Base-by-base conservation (phyloP, 2,113 vertebrate genomes). In the Equus przewalskii region DNA sequence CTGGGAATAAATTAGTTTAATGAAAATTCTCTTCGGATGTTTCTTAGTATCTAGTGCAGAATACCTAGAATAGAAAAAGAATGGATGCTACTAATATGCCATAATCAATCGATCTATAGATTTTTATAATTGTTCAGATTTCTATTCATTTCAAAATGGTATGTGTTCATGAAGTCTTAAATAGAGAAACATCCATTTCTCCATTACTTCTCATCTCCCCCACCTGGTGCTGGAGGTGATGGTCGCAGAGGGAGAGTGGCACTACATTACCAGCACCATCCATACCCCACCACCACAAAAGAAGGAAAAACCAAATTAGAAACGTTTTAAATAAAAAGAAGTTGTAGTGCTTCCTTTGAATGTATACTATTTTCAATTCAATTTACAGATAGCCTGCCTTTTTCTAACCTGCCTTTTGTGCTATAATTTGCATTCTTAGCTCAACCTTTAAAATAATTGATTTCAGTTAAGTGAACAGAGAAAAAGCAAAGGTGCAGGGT, bases 391-490 rank as follows among this genome's bases (percentile, higher is more conserved):
- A 91, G 58, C 64, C 70, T 95, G 87, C 79, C 44, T 80, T 97
- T 81, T 89, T 70, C 75, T 86, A 92, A 94, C 86, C 81, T 69
- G 56, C 65, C 51, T 76, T 96, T 96, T 95, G 51, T 96, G 75
- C 87, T 96, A 10, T 95, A 76, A 92, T 92, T 94, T 84, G 76
- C 54, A 62, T 96, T 97, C 64, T 94, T 96, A 64, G 24, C 80
- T 86, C 76, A 85, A 19, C 94, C 87, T 98, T 98, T 62, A 96
- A 91, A 85, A 89, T 86, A 93, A 83, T 58, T 97, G 44, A 73
- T 96, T 91, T 96, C 72, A 87, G 67, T 95, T 65, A 91, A 70
- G 18, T 65, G 56, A 96, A 87, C 78, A 89, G 46, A 93, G 62
- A 30, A 56, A 91, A 92, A 90, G 67, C 67, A 46, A 80, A 80